Base-by-base conservation (phyloP, 2,888 invertebrate genomes). In the Ariolimax columbianus region DNA sequence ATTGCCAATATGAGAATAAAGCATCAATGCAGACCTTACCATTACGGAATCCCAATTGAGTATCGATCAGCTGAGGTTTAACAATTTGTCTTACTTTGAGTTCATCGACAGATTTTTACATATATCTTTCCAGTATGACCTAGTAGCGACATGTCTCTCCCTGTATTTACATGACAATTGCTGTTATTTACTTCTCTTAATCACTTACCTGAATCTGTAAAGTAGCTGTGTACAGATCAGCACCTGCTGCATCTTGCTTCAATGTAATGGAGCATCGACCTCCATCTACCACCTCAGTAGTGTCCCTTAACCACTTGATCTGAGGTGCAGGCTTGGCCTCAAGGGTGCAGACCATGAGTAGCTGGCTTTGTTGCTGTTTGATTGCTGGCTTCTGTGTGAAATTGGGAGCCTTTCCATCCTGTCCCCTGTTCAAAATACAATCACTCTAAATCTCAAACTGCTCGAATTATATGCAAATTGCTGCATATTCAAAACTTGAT, bases 301-400 rank as follows among this genome's bases (percentile, higher is more conserved):
- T 88, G 88, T 97, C 98, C 93, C 98, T 97, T 95, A 96, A 99
- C 99, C 99, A 99, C 59, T 96, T 97, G 93, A 99, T 98, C 92
- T 98, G 97, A 86, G 99, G 98, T 89, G 97, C 96, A 81, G 99
- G 99, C 95, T 98, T 97, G 86, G 98, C 98, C 95, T 99, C 98
- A 94, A 99, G 95, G 92, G 97, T 95, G 95, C 99, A 98, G 95
- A 98, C 98, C 98, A 99, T 98, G 90, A 98, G 96, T 90, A 99
- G 96, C 88, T 97, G 95, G 79, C 90, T 91, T 90, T 98, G 98
- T 97, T 94, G 98, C 94, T 99, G 99, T 95, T 99, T 98, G 95
- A 99, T 99, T 95, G 97, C 96, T 89, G 99, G 99, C 95, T 99
- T 99, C 95, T 98, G 98, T 94, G 98, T 96, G 94, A 99, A 99